These are phyloP conservation scores for Liopterus haemorrhoidalis DNA, from an alignment of 2,888 invertebrate species.

Conservation along the genomic window DNA sequence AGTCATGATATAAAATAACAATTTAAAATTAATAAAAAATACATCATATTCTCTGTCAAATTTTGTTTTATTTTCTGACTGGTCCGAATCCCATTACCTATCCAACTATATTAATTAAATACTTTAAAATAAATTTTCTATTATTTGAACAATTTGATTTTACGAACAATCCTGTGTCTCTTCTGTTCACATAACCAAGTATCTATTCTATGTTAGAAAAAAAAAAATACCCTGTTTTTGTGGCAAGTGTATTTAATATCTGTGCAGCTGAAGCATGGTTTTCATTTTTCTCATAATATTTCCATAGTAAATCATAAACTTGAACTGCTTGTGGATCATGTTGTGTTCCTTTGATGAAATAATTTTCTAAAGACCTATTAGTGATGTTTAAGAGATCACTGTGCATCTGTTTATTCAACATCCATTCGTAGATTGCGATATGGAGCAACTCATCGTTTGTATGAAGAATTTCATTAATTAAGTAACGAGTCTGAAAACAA, in stretches of 20 bases:
- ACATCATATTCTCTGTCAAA: too few relatives aligned
- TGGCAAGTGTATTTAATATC: slow-evolving; percentile 82
- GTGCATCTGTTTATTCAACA: slow-evolving; percentile 69
- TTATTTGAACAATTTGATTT: too few relatives aligned
- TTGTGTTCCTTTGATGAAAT: slow-evolving; percentile 57
- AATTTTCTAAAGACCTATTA: slow-evolving; percentile 69
- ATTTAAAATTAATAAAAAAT: too few relatives aligned
- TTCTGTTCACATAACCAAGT: too few relatives aligned
- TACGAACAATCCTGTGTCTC: too few relatives aligned
- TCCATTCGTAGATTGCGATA: slow-evolving; percentile 88
- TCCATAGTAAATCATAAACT: slow-evolving; percentile 84
- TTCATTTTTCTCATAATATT: slow-evolving; percentile 87
- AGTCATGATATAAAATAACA: too few relatives aligned
- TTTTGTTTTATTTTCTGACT: too few relatives aligned
- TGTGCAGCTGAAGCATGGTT: slow-evolving; percentile 90
- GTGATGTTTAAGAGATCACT: slow-evolving; percentile 62
- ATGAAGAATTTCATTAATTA: slow-evolving; percentile 62
- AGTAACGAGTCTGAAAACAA: slow-evolving; percentile 52
- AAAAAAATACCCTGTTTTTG: slow-evolving; percentile 55
- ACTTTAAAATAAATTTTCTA: too few relatives aligned
- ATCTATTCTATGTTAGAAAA: too few relatives aligned
- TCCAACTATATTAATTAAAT: too few relatives aligned
- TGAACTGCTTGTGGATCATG: slow-evolving; percentile 54
- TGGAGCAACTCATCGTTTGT: slow-evolving; percentile 84
- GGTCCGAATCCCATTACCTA: too few relatives aligned